phyloP scores from a whole-genome alignment of 2,113 vertebrate genomes.

The Lonchura striata region DNA sequence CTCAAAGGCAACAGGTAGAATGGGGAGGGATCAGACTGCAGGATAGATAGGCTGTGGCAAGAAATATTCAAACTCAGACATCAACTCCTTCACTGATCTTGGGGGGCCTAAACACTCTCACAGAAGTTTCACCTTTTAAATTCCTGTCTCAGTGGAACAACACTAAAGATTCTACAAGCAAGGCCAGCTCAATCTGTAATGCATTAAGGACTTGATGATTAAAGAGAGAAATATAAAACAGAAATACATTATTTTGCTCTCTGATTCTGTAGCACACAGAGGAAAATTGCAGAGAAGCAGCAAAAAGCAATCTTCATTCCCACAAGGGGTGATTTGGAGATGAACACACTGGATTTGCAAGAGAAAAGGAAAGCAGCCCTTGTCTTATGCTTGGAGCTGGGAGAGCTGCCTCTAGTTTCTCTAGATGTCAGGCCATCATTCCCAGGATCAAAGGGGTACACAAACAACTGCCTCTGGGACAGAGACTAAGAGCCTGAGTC shows the following conservation, averaged over 20 bases:
- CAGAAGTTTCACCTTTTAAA: not conserved
- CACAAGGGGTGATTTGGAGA: not conserved
- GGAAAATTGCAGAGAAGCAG: not conserved
- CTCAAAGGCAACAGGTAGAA: not conserved
- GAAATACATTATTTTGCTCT: not conserved
- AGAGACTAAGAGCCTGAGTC: not conserved
- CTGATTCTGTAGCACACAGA: not conserved
- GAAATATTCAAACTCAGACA: not conserved
- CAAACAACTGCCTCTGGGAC: not conserved
- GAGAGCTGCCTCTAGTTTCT: not conserved
- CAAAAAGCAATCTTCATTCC: not conserved
- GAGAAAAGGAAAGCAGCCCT: not conserved
- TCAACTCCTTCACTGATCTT: not conserved
- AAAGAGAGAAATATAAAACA: not conserved
- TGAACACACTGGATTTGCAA: not conserved
- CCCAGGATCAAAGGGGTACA: not conserved
- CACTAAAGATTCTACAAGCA: not conserved
- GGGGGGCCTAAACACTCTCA: not conserved
- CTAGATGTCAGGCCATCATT: not conserved
- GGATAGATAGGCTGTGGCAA: not conserved
- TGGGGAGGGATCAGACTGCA: not conserved
- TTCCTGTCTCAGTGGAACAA: not conserved
- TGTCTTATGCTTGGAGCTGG: not conserved
- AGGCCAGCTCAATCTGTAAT: not conserved
- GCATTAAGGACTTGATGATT: not conserved